phyloP scores from a whole-genome alignment of 1,140 invertebrate genomes.

The Caerostris extrusa region DNA sequence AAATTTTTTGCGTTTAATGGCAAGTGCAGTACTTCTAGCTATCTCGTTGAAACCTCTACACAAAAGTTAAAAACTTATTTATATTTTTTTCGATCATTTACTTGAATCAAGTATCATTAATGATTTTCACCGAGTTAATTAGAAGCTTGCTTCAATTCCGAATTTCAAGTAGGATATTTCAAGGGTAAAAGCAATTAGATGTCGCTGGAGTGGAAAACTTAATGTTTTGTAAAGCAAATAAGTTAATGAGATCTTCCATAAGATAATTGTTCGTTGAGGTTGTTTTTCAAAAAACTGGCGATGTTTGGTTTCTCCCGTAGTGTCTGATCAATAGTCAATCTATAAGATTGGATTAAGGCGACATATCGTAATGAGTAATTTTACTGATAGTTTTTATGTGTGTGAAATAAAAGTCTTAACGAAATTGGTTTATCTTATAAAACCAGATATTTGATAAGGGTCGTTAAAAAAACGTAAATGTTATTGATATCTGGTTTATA shows the following conservation, averaged over 20 bases:
- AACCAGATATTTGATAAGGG: not conserved
- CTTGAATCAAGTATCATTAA: slow-evolving; percentile 16
- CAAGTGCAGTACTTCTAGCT: too few species aligned
- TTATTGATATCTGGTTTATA: slow-evolving; percentile 13
- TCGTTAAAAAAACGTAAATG: not conserved
- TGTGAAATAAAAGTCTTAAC: not conserved
- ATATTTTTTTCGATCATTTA: not conserved
- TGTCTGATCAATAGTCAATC: slow-evolving; percentile 33
- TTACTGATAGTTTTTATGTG: not conserved
- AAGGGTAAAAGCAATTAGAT: slow-evolving; percentile 33
- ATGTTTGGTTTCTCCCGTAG: not conserved
- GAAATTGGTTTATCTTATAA: slow-evolving; percentile 10
- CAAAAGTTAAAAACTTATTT: not conserved
- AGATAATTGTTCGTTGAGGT: not conserved
- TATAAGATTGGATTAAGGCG: slow-evolving; percentile 29
- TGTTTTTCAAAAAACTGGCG: not conserved
- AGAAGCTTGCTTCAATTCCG: not conserved
- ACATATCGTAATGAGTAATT: slow-evolving; percentile 42
- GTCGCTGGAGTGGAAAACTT: slow-evolving; percentile 33
- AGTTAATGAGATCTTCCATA: slow-evolving; percentile 42
- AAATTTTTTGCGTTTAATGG: too few species aligned
- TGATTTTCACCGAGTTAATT: slow-evolving; percentile 35
- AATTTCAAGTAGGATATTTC: slow-evolving; percentile 33
- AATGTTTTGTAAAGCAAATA: slow-evolving; percentile 54
- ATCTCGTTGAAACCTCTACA: too few species aligned